Conservation (phyloP, 2,113 vertebrate genomes). For the Notothenia coriiceps region DNA sequence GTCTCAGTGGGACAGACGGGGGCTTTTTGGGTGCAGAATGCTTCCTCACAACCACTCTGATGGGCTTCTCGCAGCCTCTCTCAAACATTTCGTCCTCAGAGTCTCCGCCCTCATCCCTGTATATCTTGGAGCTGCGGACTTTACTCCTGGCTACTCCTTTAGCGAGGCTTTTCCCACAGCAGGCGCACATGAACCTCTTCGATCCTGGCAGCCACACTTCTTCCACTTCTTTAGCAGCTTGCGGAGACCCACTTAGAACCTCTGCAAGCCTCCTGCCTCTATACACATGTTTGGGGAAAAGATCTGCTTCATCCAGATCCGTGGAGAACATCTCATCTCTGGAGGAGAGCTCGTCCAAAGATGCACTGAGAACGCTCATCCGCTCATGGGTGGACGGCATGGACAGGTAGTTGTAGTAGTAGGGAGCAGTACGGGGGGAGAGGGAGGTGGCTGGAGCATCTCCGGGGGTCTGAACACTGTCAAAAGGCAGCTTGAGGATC, state of each 20-base stretch:
- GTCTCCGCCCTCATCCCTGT: slow-evolving; percentile 64
- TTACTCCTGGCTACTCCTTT: slow-evolving; percentile 56
- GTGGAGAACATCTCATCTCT: slow-evolving; percentile 86
- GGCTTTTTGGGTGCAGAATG: slow-evolving; percentile 57
- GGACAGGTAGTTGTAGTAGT: slow-evolving; percentile 79
- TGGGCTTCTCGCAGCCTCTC: slow-evolving; percentile 47
- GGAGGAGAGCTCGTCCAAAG: slow-evolving; percentile 85
- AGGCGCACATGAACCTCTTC: slow-evolving; percentile 71
- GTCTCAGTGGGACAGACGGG: slow-evolving; percentile 46
- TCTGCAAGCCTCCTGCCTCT: slow-evolving; percentile 29
- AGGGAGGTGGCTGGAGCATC: slow-evolving; percentile 38
- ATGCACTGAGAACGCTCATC: slow-evolving; percentile 84
- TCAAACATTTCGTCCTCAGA: slow-evolving; percentile 72
- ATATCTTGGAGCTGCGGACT: slow-evolving; percentile 41
- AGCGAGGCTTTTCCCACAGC: slow-evolving; percentile 76
- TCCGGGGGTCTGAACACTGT: slow-evolving; percentile 49
- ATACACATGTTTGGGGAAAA: slow-evolving; percentile 74
- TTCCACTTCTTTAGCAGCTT: background rate
- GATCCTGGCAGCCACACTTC: slow-evolving; percentile 57
- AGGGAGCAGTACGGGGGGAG: slow-evolving; percentile 56
- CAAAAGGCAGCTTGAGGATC: slow-evolving; percentile 79
- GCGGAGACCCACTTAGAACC: background rate
- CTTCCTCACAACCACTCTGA: slow-evolving; percentile 68
- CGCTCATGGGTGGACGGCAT: slow-evolving; percentile 76
- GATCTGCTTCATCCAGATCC: slow-evolving; percentile 80